A percentile compares a stretch with the other conserved stretches of the same genome.
phyloP scores from a whole-genome alignment of 2,797 vertebrate genomes.

The Pantherophis alleghaniensis region DNA sequence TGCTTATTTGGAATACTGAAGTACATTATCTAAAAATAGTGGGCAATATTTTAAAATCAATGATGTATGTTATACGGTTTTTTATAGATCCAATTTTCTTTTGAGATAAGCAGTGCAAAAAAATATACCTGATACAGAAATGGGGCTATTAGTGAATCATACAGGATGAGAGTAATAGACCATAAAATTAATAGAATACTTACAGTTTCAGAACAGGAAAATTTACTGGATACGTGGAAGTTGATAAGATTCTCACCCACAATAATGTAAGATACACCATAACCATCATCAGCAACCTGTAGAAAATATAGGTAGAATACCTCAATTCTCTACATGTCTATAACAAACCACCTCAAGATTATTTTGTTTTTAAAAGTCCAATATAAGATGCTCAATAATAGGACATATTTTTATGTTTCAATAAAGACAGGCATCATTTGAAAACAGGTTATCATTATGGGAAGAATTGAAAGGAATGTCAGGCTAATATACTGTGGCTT shows the following conservation, averaged over 20 bases:
- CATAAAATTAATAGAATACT: constrained; percentile 52
- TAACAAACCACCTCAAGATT: not conserved
- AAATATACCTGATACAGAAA: not conserved
- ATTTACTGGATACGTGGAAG: constrained; percentile 95
- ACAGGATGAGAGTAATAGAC: not conserved
- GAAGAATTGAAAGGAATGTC: not conserved
- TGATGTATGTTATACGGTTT: not conserved
- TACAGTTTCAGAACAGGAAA: constrained; percentile 90
- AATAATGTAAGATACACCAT: constrained; percentile 94
- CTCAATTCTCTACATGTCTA: not conserved
- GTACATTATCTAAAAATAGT: not conserved
- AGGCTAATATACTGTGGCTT: not conserved
- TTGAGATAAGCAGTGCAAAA: not conserved
- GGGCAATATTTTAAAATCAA: not conserved
- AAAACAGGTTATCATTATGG: not conserved
- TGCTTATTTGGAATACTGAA: constrained; percentile 17
- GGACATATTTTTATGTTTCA: not conserved
- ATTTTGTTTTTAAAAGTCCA: constrained; percentile 1
- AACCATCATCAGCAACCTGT: constrained; percentile 95
- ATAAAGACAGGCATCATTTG: not conserved
- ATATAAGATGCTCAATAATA: not conserved
- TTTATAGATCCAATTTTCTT: not conserved
- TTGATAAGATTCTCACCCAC: constrained; percentile 87
- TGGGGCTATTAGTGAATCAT: not conserved
- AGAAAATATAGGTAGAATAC: constrained; percentile 3